A percentile compares a stretch with the other conserved stretches of the same genome.
Evolutionary conservation across 2,888 invertebrate genomes (phyloP).

Genomic region (Acanthopleura granulata): DNA sequence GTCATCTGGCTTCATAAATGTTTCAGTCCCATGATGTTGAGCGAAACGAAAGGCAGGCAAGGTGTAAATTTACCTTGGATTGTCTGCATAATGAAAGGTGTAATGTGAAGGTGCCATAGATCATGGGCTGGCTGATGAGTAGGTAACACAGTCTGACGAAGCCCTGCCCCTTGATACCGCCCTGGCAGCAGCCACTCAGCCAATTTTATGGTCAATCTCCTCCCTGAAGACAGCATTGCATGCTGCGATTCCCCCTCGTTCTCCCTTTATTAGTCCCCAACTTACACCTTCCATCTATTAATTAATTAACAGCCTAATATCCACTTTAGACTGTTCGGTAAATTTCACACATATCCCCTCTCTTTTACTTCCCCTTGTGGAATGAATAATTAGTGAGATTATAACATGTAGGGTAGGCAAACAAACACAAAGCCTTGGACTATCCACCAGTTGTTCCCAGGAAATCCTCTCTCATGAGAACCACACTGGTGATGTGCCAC

Average conservation of each 20-base stretch:
- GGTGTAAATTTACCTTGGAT: neutral
- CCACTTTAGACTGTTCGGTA: neutral
- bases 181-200: too few relatives aligned
- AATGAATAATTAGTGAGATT: conserved; percentile 2
- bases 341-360: neutral
- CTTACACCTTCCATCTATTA: neutral
- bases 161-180: neutral
- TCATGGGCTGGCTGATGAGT: neutral
- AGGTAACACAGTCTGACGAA: neutral
- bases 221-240: too few relatives aligned
- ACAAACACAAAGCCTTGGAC: too few relatives aligned
- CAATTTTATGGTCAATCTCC: too few relatives aligned
- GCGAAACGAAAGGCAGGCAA: neutral
- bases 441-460: too few relatives aligned
- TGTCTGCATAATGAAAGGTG: conserved; percentile 2
- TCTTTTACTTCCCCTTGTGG: neutral
- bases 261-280: too few relatives aligned
- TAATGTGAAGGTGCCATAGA: neutral
- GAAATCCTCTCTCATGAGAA: too few relatives aligned
- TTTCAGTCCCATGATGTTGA: conserved; percentile 6
- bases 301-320: neutral
- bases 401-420: neutral
- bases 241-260: too few relatives aligned
- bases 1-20: neutral
- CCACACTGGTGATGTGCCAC: too few relatives aligned